Conservation (phyloP, 2,888 invertebrate species). For the Athalia rosae region DNA sequence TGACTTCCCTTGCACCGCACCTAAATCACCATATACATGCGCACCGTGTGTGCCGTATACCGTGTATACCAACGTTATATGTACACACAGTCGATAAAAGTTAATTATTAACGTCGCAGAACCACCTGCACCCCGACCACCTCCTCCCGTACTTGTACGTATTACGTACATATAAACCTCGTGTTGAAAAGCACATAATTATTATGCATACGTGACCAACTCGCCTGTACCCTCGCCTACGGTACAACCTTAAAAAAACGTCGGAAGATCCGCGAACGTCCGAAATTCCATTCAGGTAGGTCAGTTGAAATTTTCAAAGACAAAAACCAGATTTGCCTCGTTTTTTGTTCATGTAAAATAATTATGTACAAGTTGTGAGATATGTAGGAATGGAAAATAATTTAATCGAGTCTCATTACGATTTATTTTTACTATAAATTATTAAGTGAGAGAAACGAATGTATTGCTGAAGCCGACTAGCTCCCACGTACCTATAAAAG, state of each 20-base stretch:
- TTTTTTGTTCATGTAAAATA: neutral
- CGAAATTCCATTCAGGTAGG: too few relatives aligned
- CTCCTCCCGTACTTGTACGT: neutral
- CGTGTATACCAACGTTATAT: neutral
- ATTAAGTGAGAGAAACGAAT: too few relatives aligned
- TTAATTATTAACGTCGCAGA: conserved; percentile 38
- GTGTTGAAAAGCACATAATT: conserved; percentile 31
- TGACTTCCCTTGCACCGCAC: too few relatives aligned
- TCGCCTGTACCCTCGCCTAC: neutral
- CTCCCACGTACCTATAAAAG: too few relatives aligned
- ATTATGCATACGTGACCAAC: conserved; percentile 8
- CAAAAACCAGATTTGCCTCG: neutral
- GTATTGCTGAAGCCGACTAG: too few relatives aligned
- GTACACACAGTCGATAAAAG: conserved; percentile 30
- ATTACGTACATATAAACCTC: conserved; percentile 4
- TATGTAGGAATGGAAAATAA: too few relatives aligned
- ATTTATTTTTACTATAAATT: too few relatives aligned
- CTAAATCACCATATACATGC: too few relatives aligned
- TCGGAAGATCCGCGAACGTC: neutral
- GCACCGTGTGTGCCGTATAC: too few relatives aligned
- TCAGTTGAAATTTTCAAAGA: neutral
- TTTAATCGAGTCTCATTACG: too few relatives aligned
- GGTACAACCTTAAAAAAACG: neutral
- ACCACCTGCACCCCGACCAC: neutral
- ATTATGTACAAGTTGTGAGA: too few relatives aligned